phyloP scores from a whole-genome alignment of 2,797 vertebrate genomes.

The Urocyon cinereoargenteus region DNA sequence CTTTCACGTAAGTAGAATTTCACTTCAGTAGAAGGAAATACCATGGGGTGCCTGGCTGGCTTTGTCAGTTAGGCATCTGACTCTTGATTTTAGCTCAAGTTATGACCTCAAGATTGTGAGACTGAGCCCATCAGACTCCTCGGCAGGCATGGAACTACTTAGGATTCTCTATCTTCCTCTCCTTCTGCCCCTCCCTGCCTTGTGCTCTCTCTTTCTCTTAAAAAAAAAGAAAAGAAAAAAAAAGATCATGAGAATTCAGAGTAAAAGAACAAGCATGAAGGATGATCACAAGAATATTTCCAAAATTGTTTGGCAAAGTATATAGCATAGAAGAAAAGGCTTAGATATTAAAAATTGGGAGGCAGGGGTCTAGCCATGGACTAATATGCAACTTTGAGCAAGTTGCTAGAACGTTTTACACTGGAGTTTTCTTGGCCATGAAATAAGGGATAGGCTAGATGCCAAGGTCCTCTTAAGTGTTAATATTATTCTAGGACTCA shows the following conservation, averaged over 20 bases:
- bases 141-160: background rate
- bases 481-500: background rate
- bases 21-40: background rate
- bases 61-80: background rate
- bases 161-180: background rate
- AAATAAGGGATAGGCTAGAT: background rate
- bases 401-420: background rate
- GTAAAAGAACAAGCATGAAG: background rate
- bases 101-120: background rate
- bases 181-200: background rate
- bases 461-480: background rate
- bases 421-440: background rate
- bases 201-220: background rate
- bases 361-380: background rate
- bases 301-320: background rate
- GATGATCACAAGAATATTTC: background rate
- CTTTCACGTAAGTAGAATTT: background rate
- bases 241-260: background rate
- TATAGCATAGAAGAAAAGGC: background rate
- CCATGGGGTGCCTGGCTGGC: background rate
- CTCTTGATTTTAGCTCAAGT: background rate
- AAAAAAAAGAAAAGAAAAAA: background rate
- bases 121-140: background rate
- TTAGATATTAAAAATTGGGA: background rate
- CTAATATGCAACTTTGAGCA: background rate